phyloP scores from a whole-genome alignment of 2,113 vertebrate species.

The Heliornis fulica region DNA sequence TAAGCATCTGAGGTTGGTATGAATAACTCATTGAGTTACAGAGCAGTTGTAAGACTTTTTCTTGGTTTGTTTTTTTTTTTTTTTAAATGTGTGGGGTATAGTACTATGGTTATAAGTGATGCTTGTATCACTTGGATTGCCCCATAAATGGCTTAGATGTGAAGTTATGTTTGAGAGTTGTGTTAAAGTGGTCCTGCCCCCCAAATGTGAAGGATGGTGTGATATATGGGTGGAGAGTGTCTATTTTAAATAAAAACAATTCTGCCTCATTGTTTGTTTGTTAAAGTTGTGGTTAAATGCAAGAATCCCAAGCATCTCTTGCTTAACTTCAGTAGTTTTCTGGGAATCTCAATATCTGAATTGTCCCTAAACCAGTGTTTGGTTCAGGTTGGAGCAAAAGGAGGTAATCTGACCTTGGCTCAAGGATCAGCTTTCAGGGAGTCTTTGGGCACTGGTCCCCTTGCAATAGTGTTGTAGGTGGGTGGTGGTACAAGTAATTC shows the following conservation, averaged over 20 bases:
- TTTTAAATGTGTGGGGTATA: background rate
- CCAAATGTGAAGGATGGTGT: background rate
- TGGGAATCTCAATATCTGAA: background rate
- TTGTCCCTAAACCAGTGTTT: background rate
- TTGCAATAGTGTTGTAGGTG: fast-evolving
- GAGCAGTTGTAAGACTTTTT: background rate
- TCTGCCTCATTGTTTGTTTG: background rate
- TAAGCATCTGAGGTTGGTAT: background rate
- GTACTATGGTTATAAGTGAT: background rate
- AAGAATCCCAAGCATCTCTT: background rate
- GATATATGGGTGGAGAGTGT: background rate
- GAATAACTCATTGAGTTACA: background rate
- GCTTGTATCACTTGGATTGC: background rate
- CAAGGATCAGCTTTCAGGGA: background rate
- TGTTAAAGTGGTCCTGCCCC: background rate
- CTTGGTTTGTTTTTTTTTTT: too few relatives aligned
- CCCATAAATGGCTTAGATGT: background rate
- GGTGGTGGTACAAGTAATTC: background rate
- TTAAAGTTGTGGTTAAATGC: background rate
- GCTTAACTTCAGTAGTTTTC: background rate
- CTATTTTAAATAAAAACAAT: background rate
- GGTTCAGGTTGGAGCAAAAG: background rate
- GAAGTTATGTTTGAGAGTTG: fast-evolving
- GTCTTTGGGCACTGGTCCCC: background rate
- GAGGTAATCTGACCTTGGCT: background rate